Conservation (phyloP, 2,113 vertebrate genomes). For the cattle (Bos taurus) region DNA sequence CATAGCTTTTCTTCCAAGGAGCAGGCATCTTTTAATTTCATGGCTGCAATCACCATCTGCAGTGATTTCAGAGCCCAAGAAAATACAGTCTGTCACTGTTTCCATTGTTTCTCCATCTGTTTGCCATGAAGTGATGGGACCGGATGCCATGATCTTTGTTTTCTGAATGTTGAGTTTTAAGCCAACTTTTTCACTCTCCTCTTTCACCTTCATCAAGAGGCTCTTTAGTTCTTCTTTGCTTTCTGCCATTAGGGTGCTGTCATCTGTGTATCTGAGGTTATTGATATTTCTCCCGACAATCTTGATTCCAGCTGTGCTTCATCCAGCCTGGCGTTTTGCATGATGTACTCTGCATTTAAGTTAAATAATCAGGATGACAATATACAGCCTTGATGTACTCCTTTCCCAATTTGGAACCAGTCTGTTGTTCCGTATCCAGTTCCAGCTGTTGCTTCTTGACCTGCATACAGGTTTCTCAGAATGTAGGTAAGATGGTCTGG, state of each 20-base stretch:
- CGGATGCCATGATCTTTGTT: neutral
- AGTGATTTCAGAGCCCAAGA: neutral
- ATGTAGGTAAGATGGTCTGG: neutral
- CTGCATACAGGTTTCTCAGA: neutral
- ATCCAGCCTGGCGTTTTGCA: neutral
- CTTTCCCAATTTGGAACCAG: neutral
- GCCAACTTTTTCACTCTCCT: neutral
- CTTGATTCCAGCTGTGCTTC: neutral
- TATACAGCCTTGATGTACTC: neutral
- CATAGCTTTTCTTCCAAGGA: neutral
- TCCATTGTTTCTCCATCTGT: neutral
- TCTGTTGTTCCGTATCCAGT: neutral
- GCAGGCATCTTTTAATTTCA: neutral
- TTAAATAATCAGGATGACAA: neutral
- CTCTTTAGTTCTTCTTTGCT: neutral
- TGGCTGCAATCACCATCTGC: neutral
- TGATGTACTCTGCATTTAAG: neutral
- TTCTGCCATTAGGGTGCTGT: neutral
- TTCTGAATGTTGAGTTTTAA: neutral
- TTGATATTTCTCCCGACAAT: neutral
- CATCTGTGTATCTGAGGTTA: neutral
- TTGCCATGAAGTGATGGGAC: neutral
- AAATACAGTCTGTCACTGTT: neutral
- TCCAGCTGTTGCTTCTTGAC: neutral
- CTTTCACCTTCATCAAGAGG: neutral